A percentile compares a stretch with the other conserved stretches of the same genome.
phyloP scores from a whole-genome alignment of 64 coral and sea anemone species.

The Stichodactyla helianthus region DNA sequence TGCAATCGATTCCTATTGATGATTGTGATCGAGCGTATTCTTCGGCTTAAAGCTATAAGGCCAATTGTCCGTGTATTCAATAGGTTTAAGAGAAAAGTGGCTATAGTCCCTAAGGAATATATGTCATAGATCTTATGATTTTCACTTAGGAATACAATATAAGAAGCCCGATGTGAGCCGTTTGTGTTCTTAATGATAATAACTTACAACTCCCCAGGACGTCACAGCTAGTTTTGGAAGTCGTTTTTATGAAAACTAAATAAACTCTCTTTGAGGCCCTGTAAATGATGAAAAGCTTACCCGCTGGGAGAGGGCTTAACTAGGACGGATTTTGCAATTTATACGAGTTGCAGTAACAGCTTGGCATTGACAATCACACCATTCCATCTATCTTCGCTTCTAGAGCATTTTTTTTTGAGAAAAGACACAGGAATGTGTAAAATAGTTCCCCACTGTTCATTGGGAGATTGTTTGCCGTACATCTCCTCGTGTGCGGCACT shows the following conservation, averaged over 20 bases:
- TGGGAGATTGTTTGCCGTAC: background rate
- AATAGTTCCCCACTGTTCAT: background rate
- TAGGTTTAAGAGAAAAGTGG: background rate
- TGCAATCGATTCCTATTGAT: constrained; percentile 14
- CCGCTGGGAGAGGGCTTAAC: constrained; percentile 3
- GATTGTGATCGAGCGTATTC: background rate
- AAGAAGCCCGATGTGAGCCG: background rate
- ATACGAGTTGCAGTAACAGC: background rate
- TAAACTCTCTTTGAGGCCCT: background rate
- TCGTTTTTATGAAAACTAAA: background rate
- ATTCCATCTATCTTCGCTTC: background rate
- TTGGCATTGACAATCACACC: background rate
- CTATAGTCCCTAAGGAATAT: constrained; percentile 15
- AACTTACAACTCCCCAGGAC: background rate
- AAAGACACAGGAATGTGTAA: background rate
- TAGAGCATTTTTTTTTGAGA: background rate
- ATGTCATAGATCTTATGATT: constrained; percentile 10
- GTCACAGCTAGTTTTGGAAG: background rate
- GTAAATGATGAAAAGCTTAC: constrained; percentile 6
- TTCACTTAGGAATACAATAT: background rate
- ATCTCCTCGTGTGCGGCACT: background rate
- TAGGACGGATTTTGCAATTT: background rate
- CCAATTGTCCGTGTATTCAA: background rate
- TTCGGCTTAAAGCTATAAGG: background rate
- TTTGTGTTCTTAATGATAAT: constrained; percentile 6